phyloP scores from a whole-genome alignment of 2,888 invertebrate species.

The Chironomus tentans region DNA sequence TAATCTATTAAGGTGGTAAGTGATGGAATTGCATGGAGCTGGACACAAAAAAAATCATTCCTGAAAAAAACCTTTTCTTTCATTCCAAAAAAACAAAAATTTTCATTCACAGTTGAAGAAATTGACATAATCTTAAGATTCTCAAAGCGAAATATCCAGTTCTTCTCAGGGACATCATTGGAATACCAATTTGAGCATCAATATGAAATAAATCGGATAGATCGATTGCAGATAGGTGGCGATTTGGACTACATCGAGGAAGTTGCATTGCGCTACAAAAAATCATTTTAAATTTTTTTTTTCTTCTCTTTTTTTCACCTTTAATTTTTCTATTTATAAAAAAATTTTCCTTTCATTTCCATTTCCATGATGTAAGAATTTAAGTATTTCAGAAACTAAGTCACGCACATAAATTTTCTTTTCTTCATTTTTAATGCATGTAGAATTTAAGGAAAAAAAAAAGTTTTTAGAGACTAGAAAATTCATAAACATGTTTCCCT shows the following conservation, averaged over 20 bases:
- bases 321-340: background rate
- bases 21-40: background rate
- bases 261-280: conserved; percentile 16
- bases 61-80: background rate
- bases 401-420: background rate
- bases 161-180: background rate
- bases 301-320: background rate
- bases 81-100: background rate
- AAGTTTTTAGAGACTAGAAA: background rate
- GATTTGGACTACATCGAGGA: conserved; percentile 18
- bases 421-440: background rate
- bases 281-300: background rate
- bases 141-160: conserved; percentile 7
- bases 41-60: background rate
- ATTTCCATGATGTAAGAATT: background rate
- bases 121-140: conserved; percentile 12
- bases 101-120: conserved; percentile 13
- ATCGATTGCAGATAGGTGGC: conserved; percentile 9
- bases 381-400: background rate
- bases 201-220: conserved; percentile 9
- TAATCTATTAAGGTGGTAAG: conserved; percentile 22
- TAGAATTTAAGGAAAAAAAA: background rate
- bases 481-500: no score
- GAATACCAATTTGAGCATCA: conserved; percentile 18
- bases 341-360: background rate